These are phyloP conservation scores for Meles meles DNA, from an alignment of 2,113 vertebrate genomes.

Conservation along the genomic window DNA sequence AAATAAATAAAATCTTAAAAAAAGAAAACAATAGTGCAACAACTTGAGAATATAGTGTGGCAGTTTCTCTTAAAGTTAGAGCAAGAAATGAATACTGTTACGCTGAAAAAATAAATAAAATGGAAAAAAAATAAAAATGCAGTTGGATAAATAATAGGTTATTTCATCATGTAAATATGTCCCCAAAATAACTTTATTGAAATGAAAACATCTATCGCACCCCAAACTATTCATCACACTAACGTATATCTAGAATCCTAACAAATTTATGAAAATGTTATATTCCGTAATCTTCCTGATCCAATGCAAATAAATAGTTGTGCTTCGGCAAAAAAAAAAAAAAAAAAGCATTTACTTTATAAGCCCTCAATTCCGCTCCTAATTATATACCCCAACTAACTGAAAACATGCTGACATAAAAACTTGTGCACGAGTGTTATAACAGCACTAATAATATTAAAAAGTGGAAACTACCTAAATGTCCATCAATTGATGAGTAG, in stretches of 20 bases:
- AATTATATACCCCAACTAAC: not conserved
- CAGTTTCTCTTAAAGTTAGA: not conserved
- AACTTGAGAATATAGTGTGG: not conserved
- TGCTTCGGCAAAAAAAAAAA: too few relatives aligned
- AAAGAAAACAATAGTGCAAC: not conserved
- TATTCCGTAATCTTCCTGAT: slow-evolving; percentile 82
- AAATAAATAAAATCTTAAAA: not conserved
- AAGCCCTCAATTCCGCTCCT: not conserved
- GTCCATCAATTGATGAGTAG: not conserved
- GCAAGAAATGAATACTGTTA: too few relatives aligned
- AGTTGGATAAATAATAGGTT: slow-evolving; percentile 81
- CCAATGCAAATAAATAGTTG: slow-evolving; percentile 81
- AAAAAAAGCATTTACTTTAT: not conserved
- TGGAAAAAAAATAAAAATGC: slow-evolving; percentile 81
- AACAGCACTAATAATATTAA: not conserved
- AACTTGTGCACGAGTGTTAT: not conserved
- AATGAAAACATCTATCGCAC: slow-evolving; percentile 76
- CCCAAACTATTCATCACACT: slow-evolving; percentile 78
- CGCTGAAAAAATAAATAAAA: too few relatives aligned
- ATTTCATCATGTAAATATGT: slow-evolving; percentile 79
- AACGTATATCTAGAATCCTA: slow-evolving; percentile 76
- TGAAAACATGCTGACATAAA: not conserved
- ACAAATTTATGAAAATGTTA: slow-evolving; percentile 84
- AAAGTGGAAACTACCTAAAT: not conserved
- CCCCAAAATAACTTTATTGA: slow-evolving; percentile 81